Evolutionary conservation across 2,888 invertebrate species (phyloP).

Genomic region (Ferrisia virgata): DNA sequence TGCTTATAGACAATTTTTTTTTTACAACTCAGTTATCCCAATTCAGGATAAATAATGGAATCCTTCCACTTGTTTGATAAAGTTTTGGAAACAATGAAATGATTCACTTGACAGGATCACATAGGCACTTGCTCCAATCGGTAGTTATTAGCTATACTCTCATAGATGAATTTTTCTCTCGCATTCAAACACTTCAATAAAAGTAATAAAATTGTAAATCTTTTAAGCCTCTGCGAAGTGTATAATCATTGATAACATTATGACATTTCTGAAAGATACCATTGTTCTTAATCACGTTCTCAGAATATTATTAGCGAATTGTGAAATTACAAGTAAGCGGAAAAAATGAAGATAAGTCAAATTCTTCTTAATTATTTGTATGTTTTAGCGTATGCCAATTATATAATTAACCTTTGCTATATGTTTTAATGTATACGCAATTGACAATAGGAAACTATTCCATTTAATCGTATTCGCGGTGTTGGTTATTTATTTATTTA

Average conservation of each 20-base stretch:
- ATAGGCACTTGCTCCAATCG: not conserved
- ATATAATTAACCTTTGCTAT: not conserved
- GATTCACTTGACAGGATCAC: not conserved
- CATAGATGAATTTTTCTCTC: not conserved
- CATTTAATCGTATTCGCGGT: no score
- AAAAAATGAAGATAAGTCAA: not conserved
- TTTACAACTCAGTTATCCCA: no score
- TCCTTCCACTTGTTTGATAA: not conserved
- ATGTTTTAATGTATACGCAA: not conserved
- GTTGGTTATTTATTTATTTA: no score
- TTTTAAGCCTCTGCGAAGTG: not conserved
- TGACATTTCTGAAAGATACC: not conserved
- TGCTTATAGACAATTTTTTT: no score
- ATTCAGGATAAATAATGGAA: not conserved
- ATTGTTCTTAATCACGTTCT: constrained; percentile 6
- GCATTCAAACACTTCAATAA: not conserved
- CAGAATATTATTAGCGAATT: not conserved
- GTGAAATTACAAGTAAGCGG: not conserved
- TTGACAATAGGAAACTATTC: not conserved
- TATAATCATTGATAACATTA: not conserved
- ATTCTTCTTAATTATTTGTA: not conserved
- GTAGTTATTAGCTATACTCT: no score
- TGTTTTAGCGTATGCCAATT: not conserved
- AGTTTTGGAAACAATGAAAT: not conserved
- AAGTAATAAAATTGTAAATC: not conserved